These are phyloP conservation scores for Fragum whitleyi DNA, from an alignment of 2,888 invertebrate species.

Conservation along the genomic window DNA sequence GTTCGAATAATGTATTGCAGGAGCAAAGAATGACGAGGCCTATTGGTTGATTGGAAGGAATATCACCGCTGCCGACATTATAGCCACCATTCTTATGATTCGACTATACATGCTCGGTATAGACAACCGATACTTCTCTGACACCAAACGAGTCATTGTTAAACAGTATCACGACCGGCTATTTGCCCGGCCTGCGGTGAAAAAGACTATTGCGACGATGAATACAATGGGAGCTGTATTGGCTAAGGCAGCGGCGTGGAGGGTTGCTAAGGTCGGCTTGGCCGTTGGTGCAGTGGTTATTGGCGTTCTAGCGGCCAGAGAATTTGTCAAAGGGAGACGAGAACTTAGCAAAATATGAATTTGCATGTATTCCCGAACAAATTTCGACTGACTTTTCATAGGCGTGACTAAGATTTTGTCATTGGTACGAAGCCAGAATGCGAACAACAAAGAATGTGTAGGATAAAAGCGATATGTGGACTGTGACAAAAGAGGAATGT, in stretches of 20 bases:
- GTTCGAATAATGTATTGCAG: no score
- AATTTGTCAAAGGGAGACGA: background rate
- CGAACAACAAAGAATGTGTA: no score
- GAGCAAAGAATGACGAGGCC: background rate
- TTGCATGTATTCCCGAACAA: no score
- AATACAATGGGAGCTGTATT: background rate
- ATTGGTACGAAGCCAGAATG: no score
- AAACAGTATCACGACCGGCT: conserved; percentile 61
- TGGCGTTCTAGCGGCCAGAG: background rate
- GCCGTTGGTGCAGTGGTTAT: background rate
- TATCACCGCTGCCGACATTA: conserved; percentile 76
- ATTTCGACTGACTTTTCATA: no score
- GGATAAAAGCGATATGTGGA: no score
- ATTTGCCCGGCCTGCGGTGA: conserved; percentile 43
- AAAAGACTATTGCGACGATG: conserved; percentile 7
- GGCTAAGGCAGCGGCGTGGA: conserved; percentile 11
- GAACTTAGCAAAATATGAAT: conserved; percentile 3
- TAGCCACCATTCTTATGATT: conserved; percentile 65
- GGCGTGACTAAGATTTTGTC: no score
- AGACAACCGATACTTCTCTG: conserved; percentile 64
- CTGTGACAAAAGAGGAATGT: no score
- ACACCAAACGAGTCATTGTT: conserved; percentile 65
- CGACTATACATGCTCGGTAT: conserved; percentile 68
- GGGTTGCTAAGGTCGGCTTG: background rate
- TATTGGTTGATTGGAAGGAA: conserved; percentile 72